Evolutionary conservation across 2,797 vertebrate species (phyloP).

Genomic region (Catharus ustulatus): DNA sequence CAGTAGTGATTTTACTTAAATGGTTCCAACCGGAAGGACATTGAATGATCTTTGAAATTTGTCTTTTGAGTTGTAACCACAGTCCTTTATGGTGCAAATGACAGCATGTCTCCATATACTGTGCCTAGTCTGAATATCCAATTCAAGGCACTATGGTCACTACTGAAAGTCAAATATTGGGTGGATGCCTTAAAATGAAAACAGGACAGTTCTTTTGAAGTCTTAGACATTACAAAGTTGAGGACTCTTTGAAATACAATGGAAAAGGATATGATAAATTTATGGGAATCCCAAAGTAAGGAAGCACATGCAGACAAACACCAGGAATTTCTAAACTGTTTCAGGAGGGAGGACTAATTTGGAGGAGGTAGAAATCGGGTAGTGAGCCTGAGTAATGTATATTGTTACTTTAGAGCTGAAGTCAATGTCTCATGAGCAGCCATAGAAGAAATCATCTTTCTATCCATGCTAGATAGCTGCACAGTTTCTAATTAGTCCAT

Average conservation of each 20-base stretch:
- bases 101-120: background rate
- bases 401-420: background rate
- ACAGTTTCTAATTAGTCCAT: background rate
- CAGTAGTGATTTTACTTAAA: background rate
- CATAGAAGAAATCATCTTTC: background rate
- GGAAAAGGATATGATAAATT: background rate
- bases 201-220: background rate
- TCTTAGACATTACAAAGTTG: background rate
- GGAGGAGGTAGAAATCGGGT: background rate
- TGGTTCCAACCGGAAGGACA: background rate
- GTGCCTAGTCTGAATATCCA: accelerated
- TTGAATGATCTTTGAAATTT: background rate
- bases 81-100: background rate
- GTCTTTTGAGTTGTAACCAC: background rate
- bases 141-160: background rate
- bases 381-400: accelerated
- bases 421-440: background rate
- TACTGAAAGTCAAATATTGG: background rate
- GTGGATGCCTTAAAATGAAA: background rate
- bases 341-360: background rate
- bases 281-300: background rate
- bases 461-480: background rate
- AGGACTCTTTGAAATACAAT: background rate
- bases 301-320: background rate
- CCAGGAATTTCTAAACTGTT: background rate